These are phyloP conservation scores for Gortyna flavago DNA, from an alignment of 2,888 invertebrate genomes.

Conservation along the genomic window DNA sequence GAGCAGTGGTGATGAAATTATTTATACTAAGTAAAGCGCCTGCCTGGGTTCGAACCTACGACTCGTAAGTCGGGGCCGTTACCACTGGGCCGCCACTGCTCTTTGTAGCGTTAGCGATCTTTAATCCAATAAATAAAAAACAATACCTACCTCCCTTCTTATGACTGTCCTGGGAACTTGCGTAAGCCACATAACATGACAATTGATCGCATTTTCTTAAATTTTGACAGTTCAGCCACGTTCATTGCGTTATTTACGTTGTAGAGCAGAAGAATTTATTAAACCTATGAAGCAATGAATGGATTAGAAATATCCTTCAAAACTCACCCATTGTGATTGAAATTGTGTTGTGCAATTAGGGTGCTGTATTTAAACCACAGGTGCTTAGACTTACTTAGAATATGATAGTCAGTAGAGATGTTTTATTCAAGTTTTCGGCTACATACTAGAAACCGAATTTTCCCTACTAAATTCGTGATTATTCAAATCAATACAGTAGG, in stretches of 20 bases:
- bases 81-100: too few relatives aligned
- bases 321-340: neutral
- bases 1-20: too few relatives aligned
- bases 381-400: constrained; percentile 22
- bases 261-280: neutral
- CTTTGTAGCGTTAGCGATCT: neutral
- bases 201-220: neutral
- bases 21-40: too few relatives aligned
- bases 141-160: neutral
- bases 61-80: too few relatives aligned
- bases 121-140: neutral
- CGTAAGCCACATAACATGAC: neutral
- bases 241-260: neutral
- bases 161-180: neutral
- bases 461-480: constrained; percentile 52
- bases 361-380: neutral
- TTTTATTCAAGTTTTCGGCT: constrained; percentile 58
- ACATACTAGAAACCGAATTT: constrained; percentile 44
- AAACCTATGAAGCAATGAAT: neutral
- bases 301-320: neutral
- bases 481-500: constrained; percentile 65
- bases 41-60: too few relatives aligned
- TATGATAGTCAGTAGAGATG: constrained; percentile 39
- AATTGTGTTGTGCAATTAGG: neutral
- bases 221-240: neutral